phyloP scores from a whole-genome alignment of 1,140 invertebrate genomes.

The Papilio aristodemus region DNA sequence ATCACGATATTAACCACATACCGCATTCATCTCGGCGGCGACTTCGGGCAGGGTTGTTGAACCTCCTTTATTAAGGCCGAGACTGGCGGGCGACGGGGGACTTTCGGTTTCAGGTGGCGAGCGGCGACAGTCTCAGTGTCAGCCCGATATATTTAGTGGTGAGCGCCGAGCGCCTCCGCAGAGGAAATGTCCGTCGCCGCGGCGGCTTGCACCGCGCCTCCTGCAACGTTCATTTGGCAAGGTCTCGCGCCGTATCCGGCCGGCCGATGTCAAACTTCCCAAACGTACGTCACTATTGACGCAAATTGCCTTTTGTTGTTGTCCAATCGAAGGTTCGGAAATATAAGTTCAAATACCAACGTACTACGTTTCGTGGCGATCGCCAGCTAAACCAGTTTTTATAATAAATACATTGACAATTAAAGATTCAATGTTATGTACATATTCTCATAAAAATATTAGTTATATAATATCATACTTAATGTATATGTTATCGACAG shows the following conservation, averaged over 20 bases:
- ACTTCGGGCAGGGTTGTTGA: constrained; percentile 69
- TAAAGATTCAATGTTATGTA: neutral
- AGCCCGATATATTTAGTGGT: constrained; percentile 63
- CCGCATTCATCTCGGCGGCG: constrained; percentile 71
- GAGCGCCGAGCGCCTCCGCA: constrained; percentile 34
- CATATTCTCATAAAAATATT: neutral
- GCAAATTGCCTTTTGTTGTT: constrained; percentile 39
- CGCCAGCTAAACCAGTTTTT: neutral
- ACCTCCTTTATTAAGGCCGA: constrained; percentile 63
- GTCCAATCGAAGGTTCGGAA: constrained; percentile 5
- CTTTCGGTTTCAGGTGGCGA: constrained; percentile 54
- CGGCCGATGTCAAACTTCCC: constrained; percentile 40
- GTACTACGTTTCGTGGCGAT: neutral
- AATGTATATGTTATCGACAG: too few relatives aligned
- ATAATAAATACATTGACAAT: neutral
- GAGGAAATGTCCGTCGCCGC: constrained; percentile 65
- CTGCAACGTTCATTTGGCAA: constrained; percentile 42
- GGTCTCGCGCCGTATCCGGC: constrained; percentile 35
- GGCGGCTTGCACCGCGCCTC: constrained; percentile 35
- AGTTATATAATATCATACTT: neutral
- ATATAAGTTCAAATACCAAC: neutral
- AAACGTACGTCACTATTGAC: constrained; percentile 47
- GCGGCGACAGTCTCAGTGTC: constrained; percentile 56
- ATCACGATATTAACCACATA: constrained; percentile 75
- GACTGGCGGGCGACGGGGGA: constrained; percentile 42